These are phyloP conservation scores for Nomada fucata DNA, from an alignment of 2,888 invertebrate genomes.

Conservation along the genomic window DNA sequence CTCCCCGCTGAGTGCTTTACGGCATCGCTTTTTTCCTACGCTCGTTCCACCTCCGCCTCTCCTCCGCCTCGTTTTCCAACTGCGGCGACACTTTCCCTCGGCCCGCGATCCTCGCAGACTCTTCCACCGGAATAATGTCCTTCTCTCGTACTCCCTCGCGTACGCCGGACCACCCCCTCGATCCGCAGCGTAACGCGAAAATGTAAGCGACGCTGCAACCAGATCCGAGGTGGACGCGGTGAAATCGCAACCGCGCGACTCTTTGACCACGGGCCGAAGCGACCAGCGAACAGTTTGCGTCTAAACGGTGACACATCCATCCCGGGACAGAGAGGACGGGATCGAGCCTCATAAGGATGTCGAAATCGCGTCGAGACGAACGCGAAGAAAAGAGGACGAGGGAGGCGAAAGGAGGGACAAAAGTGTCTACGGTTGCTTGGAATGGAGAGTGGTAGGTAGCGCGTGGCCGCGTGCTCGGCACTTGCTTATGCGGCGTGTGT, in stretches of 20 bases:
- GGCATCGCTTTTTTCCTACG: constrained; percentile 79
- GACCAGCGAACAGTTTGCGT: too few species aligned
- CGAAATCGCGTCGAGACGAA: background rate
- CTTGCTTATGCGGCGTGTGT: constrained; percentile 68
- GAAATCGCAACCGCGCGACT: too few species aligned
- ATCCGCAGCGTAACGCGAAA: too few species aligned
- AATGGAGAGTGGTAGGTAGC: constrained; percentile 48
- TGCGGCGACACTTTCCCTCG: constrained; percentile 14
- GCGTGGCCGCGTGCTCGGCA: constrained; percentile 54
- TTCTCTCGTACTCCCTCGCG: background rate
- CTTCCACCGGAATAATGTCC: background rate
- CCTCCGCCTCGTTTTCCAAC: constrained; percentile 16
- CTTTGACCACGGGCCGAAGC: too few species aligned
- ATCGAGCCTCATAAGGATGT: too few species aligned
- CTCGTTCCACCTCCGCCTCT: constrained; percentile 50
- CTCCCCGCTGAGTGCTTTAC: constrained; percentile 83
- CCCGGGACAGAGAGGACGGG: too few species aligned
- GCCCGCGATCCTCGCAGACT: constrained; percentile 17
- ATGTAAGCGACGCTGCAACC: too few species aligned
- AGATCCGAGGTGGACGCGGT: too few species aligned
- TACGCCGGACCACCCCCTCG: background rate
- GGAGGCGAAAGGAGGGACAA: background rate
- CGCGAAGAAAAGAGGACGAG: background rate
- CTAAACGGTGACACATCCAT: too few species aligned
- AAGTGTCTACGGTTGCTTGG: background rate